Percentiles rank a stretch among this genome's conserved stretches.
Conservation (phyloP, 2,113 vertebrate genomes). For the Pseudopodoces humilis region DNA sequence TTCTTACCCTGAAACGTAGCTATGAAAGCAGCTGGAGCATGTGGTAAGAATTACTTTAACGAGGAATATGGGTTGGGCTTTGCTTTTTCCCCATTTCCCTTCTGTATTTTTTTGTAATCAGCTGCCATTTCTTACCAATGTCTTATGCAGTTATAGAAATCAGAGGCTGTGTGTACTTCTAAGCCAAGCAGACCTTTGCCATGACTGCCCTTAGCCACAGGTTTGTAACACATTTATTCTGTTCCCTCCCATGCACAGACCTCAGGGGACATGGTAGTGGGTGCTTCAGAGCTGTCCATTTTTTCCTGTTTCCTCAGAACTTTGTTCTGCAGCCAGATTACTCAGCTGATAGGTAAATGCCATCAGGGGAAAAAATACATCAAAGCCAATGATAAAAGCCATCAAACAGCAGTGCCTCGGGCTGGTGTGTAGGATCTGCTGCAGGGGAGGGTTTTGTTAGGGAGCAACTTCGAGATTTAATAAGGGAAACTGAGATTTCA, state of each 20-base stretch:
- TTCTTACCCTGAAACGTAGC: neutral
- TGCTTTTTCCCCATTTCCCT: neutral
- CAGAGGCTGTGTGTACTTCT: neutral
- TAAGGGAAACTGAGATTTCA: neutral
- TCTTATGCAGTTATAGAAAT: neutral
- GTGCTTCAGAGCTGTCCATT: neutral
- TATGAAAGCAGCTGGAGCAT: neutral
- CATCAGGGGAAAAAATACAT: neutral
- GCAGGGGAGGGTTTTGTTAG: neutral
- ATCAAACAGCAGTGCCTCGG: neutral
- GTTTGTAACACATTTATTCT: rapidly evolving
- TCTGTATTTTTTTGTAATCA: neutral
- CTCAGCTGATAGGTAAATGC: neutral
- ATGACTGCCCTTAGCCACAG: neutral
- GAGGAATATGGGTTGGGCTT: neutral
- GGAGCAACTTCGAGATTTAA: neutral
- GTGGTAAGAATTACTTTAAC: neutral
- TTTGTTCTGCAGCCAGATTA: neutral
- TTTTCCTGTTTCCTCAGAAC: neutral
- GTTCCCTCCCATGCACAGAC: neutral
- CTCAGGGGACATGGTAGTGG: neutral
- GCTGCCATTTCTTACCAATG: neutral
- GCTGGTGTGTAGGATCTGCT: neutral
- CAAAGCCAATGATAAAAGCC: neutral
- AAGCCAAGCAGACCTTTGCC: neutral